Evolutionary conservation across 1,140 invertebrate genomes (phyloP).

Genomic region (Drosophila malerkotliana): DNA sequence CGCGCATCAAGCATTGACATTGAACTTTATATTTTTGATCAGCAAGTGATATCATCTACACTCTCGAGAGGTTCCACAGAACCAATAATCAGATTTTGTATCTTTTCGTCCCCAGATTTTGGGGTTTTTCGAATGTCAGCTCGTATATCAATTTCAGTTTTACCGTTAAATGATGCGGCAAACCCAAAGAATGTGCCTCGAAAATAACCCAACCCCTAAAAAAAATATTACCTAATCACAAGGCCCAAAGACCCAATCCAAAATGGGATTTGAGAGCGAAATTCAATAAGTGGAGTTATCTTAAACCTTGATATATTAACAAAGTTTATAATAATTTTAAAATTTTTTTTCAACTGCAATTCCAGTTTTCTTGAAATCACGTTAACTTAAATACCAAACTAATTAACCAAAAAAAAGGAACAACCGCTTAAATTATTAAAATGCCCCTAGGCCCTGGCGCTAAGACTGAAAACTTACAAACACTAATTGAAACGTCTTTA

Average conservation of each 20-base stretch:
- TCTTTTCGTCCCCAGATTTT: constrained; percentile 6
- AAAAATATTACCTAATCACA: constrained; percentile 54
- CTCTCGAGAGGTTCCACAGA: constrained; percentile 16
- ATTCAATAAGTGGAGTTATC: not conserved
- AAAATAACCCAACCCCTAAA: constrained; percentile 18
- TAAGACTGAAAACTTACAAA: constrained; percentile 39
- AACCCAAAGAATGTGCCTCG: constrained; percentile 39
- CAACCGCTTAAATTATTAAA: constrained; percentile 30
- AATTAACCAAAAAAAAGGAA: constrained; percentile 55
- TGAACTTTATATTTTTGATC: constrained; percentile 65
- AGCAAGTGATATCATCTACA: constrained; percentile 48
- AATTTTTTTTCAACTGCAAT: constrained; percentile 5
- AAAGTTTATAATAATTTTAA: not conserved
- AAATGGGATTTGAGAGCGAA: constrained; percentile 1
- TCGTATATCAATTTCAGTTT: constrained; percentile 60
- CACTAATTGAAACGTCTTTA: constrained; percentile 53
- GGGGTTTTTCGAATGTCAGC: constrained; percentile 19
- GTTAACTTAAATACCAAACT: constrained; percentile 47
- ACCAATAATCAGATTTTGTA: constrained; percentile 31
- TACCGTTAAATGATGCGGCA: constrained; percentile 57
- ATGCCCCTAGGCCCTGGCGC: constrained; percentile 51
- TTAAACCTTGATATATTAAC: not conserved
- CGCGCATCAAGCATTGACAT: constrained; percentile 60
- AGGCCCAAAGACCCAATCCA: constrained; percentile 26
- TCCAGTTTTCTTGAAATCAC: constrained; percentile 27